A percentile compares a stretch with the other conserved stretches of the same genome.
These are phyloP conservation scores for Marisa cornuarietis DNA, from an alignment of 1,140 invertebrate genomes.

Conservation along the genomic window DNA sequence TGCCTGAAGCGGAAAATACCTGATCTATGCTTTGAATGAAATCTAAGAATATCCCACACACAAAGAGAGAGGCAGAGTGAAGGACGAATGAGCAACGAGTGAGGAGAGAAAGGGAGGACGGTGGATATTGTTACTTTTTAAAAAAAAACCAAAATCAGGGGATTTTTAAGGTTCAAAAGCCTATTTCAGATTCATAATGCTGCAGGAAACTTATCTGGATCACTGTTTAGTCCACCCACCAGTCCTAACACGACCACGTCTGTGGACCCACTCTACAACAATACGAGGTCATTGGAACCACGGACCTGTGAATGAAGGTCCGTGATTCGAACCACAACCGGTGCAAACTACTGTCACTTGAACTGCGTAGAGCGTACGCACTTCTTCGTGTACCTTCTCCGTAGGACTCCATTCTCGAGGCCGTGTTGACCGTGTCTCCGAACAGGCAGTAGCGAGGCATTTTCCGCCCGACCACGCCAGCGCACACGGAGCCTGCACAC, in stretches of 20 bases:
- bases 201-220: background rate
- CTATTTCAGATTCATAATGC: background rate
- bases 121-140: no score
- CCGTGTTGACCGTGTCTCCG: conserved; percentile 57
- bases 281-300: background rate
- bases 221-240: background rate
- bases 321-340: background rate
- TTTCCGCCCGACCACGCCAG: conserved; percentile 50
- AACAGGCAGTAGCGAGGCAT: conserved; percentile 56
- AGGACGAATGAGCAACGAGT: background rate
- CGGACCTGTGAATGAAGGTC: no score
- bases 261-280: background rate
- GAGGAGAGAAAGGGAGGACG: no score
- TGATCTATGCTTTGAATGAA: background rate
- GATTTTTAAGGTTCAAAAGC: no score
- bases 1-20: conserved; percentile 10
- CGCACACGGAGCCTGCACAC: conserved; percentile 79
- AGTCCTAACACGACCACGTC: background rate
- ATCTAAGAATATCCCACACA: background rate
- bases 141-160: no score
- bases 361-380: background rate
- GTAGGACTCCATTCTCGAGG: conserved; percentile 54
- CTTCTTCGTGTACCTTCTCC: conserved; percentile 29
- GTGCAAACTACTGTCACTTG: background rate
- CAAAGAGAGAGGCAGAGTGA: background rate